These are phyloP conservation scores for Cephalotes varians DNA, from an alignment of 2,888 invertebrate genomes.

Conservation along the genomic window DNA sequence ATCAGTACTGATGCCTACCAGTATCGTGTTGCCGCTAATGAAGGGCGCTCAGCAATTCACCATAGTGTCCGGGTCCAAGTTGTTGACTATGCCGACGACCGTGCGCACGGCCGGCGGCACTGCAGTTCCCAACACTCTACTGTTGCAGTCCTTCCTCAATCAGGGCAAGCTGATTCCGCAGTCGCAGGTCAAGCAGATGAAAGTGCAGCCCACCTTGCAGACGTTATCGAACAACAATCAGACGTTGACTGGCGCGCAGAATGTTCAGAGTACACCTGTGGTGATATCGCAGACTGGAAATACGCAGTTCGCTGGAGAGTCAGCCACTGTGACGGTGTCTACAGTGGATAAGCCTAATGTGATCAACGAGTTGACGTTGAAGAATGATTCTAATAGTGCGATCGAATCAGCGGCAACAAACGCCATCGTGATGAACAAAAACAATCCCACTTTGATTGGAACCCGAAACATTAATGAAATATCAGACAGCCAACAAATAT, in stretches of 20 bases:
- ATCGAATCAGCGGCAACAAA: conserved; percentile 67
- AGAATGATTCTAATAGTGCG: conserved; percentile 66
- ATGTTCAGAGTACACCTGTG: conserved; percentile 74
- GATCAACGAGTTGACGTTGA: conserved; percentile 65
- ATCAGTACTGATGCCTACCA: conserved; percentile 89
- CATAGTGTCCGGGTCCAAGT: conserved; percentile 90
- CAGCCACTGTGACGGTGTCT: conserved; percentile 50
- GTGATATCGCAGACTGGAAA: conserved; percentile 78
- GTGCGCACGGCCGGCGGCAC: conserved; percentile 77
- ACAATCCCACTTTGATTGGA: conserved; percentile 78
- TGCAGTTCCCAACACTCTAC: conserved; percentile 88
- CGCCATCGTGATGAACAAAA: conserved; percentile 80
- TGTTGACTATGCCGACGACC: conserved; percentile 83
- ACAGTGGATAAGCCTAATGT: conserved; percentile 62
- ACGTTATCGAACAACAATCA: conserved; percentile 75
- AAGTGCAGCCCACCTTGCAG: conserved; percentile 80
- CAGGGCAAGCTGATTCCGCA: conserved; percentile 86
- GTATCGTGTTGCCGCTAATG: conserved; percentile 90
- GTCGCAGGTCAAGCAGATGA: conserved; percentile 81
- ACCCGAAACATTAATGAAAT: conserved; percentile 77
- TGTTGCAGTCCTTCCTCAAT: conserved; percentile 90
- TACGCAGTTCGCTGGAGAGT: conserved; percentile 70
- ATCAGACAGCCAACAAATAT: conserved; percentile 80
- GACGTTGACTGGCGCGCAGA: conserved; percentile 69
- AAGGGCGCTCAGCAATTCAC: conserved; percentile 91